Evolutionary conservation across 1,140 invertebrate genomes (phyloP).

Genomic region (Rhizoglyphus robini): DNA sequence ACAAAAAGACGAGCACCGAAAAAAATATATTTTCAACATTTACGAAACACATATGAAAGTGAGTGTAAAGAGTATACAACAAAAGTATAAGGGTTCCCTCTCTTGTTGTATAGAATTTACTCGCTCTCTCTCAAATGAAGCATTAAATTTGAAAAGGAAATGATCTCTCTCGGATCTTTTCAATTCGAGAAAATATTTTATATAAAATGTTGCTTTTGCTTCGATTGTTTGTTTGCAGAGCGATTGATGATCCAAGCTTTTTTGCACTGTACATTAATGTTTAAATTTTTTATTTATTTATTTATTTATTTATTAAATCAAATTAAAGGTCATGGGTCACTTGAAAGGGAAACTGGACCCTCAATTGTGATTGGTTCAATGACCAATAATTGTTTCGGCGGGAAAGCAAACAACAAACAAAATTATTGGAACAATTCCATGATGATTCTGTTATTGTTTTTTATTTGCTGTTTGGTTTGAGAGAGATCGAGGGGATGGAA

Average conservation of each 20-base stretch:
- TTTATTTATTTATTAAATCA: no score
- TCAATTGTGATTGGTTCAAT: background rate
- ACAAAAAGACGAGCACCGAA: no score
- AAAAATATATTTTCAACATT: no score
- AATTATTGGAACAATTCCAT: background rate
- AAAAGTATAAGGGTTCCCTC: no score
- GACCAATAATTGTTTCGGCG: background rate
- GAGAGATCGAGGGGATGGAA: background rate
- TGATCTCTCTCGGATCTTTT: background rate
- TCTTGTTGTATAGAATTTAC: no score
- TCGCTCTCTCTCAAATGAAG: slow-evolving; percentile 13
- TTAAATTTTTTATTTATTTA: no score
- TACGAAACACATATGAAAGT: no score
- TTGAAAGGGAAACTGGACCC: background rate
- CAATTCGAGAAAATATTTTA: background rate
- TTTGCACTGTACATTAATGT: no score
- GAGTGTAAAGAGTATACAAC: no score
- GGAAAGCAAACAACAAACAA: background rate
- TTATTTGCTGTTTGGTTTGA: background rate
- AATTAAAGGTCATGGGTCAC: background rate
- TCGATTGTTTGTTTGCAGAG: background rate
- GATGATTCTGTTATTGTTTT: background rate
- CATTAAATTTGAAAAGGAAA: slow-evolving; percentile 13
- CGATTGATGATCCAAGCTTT: background rate
- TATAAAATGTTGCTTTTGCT: background rate